Evolutionary conservation across 2,113 vertebrate genomes (phyloP).

Genomic region (Thunnus thynnus): DNA sequence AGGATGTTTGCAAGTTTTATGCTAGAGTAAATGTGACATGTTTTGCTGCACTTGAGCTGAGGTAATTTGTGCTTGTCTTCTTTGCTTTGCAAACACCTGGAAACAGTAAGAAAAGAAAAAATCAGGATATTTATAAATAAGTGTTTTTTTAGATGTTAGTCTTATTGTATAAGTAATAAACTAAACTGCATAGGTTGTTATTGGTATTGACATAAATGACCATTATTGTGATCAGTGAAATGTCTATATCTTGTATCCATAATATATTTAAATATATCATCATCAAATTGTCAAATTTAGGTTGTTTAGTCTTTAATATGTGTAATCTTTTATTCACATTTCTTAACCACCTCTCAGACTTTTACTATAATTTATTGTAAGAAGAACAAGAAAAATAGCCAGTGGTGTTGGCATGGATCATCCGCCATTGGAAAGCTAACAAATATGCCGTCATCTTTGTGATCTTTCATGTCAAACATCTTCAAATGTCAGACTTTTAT

Average conservation of each 20-base stretch:
- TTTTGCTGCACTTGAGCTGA: constrained; percentile 23
- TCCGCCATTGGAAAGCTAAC: neutral
- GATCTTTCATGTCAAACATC: neutral
- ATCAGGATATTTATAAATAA: neutral
- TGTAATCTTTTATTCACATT: too few species aligned
- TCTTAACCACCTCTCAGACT: neutral
- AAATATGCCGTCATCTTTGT: neutral
- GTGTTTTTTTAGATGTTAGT: neutral
- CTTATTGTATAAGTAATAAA: neutral
- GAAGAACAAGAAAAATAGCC: neutral
- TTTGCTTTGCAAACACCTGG: constrained; percentile 27
- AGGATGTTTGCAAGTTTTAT: neutral
- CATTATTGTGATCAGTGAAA: too few species aligned
- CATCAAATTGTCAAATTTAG: neutral
- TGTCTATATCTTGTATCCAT: too few species aligned
- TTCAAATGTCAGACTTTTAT: neutral
- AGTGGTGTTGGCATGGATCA: neutral
- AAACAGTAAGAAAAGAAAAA: neutral
- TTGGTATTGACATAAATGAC: neutral
- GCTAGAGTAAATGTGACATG: constrained; percentile 12
- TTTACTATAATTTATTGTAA: neutral
- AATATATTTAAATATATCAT: too few species aligned
- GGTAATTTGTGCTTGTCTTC: constrained; percentile 18
- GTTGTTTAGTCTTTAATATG: too few species aligned
- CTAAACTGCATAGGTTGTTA: neutral